Conservation (phyloP, 2,797 vertebrate genomes). For the Cyclura pinguis region DNA sequence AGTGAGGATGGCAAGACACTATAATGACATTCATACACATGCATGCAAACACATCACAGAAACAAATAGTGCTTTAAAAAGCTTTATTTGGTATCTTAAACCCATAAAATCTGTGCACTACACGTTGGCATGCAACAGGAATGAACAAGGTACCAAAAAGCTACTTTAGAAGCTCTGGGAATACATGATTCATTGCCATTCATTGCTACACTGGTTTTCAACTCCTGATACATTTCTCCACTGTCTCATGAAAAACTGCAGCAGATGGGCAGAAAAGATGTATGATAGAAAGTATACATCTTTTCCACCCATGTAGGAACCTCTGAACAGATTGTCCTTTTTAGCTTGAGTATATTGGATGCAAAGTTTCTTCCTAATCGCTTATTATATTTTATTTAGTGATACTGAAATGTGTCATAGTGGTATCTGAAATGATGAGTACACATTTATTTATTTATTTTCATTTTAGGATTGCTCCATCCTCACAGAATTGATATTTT, state of each 20-base stretch:
- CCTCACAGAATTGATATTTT: slow-evolving; percentile 97
- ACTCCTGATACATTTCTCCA: neutral
- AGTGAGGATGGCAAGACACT: too few relatives aligned
- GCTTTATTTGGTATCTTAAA: too few relatives aligned
- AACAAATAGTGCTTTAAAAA: too few relatives aligned
- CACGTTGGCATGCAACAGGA: too few relatives aligned
- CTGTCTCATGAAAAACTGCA: neutral
- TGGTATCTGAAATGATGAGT: neutral
- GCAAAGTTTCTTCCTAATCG: neutral
- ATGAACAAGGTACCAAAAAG: too few relatives aligned
- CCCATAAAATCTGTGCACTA: too few relatives aligned
- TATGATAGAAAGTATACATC: too few relatives aligned
- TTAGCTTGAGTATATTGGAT: neutral
- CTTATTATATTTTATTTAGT: neutral
- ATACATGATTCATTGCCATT: neutral
- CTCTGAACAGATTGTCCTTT: neutral
- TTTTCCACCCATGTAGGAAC: neutral
- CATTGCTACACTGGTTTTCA: neutral
- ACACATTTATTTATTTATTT: slow-evolving; percentile 24
- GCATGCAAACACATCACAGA: too few relatives aligned
- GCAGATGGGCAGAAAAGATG: neutral
- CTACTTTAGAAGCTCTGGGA: too few relatives aligned
- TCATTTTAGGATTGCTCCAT: slow-evolving; percentile 89
- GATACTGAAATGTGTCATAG: neutral
- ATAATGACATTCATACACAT: too few relatives aligned